Percentiles rank a stretch among this genome's conserved stretches.
These are phyloP conservation scores for Hylia prasina DNA, from an alignment of 2,113 vertebrate species.

Conservation along the genomic window DNA sequence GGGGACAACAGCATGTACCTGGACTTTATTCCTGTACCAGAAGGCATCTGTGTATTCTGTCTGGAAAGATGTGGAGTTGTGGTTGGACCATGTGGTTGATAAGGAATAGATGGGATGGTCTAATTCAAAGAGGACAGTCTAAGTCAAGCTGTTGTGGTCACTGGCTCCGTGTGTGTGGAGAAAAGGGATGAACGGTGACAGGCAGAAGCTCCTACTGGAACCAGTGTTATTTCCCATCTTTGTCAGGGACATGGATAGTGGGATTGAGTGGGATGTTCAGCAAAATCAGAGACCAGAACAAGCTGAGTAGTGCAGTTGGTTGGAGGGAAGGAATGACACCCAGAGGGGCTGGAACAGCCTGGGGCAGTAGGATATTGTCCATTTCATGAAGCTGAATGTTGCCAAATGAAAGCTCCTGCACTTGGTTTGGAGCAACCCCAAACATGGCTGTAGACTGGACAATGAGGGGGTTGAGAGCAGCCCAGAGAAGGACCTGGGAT, in stretches of 20 bases:
- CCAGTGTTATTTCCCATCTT: background rate
- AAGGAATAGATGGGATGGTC: background rate
- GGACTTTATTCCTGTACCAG: background rate
- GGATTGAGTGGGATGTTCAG: background rate
- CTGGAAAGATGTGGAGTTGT: background rate
- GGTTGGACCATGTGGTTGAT: background rate
- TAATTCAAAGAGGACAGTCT: background rate
- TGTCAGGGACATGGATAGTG: fast-evolving
- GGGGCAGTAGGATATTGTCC: too few relatives aligned
- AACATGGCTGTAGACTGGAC: too few relatives aligned
- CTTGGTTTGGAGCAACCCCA: background rate
- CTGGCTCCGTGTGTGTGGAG: background rate
- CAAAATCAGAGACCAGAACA: background rate
- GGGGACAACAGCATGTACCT: background rate
- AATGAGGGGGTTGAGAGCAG: background rate
- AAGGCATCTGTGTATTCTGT: background rate
- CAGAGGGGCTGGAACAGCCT: background rate
- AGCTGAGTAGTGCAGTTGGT: background rate
- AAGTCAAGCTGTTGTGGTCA: background rate
- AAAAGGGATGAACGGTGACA: background rate
- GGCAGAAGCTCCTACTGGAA: background rate
- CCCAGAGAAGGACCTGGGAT: background rate
- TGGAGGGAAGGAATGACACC: background rate
- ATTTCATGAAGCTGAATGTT: fast-evolving
- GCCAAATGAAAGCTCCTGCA: background rate